A percentile compares a stretch with the other conserved stretches of the same genome.
Evolutionary conservation across 2,797 vertebrate genomes (phyloP).

Genomic region (Onychomys torridus): DNA sequence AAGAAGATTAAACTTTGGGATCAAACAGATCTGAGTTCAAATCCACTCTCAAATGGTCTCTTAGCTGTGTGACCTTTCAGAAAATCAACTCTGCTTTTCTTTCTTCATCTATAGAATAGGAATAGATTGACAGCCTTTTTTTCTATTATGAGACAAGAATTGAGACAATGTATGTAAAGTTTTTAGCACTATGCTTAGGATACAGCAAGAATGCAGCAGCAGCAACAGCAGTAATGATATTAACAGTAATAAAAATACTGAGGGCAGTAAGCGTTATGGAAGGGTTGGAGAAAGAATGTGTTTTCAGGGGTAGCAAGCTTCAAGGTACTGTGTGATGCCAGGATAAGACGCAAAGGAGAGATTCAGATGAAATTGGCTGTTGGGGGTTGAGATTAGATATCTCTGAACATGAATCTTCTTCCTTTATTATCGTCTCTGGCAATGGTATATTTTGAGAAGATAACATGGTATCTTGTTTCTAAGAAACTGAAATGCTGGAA

Average conservation of each 20-base stretch:
- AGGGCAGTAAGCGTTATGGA: background rate
- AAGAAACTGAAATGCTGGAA: background rate
- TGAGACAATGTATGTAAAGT: background rate
- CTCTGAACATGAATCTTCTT: background rate
- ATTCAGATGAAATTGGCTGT: background rate
- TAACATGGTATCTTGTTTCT: background rate
- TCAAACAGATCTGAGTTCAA: constrained; percentile 15
- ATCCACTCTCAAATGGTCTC: background rate
- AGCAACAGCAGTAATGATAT: constrained; percentile 38
- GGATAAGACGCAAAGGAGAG: background rate
- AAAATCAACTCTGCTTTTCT: background rate
- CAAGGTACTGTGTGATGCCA: background rate
- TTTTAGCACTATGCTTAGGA: constrained; percentile 26
- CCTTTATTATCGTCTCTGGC: background rate
- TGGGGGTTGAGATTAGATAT: background rate
- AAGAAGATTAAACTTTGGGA: background rate
- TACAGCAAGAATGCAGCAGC: background rate
- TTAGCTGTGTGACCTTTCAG: background rate
- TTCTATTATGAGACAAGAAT: background rate
- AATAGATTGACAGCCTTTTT: background rate
- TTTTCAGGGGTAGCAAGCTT: background rate
- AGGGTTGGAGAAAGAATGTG: background rate
- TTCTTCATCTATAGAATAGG: constrained; percentile 17
- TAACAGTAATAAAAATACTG: background rate
- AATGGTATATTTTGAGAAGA: background rate